Conservation (phyloP, 2,797 vertebrate species). For the Hemitrygon akajei region DNA sequence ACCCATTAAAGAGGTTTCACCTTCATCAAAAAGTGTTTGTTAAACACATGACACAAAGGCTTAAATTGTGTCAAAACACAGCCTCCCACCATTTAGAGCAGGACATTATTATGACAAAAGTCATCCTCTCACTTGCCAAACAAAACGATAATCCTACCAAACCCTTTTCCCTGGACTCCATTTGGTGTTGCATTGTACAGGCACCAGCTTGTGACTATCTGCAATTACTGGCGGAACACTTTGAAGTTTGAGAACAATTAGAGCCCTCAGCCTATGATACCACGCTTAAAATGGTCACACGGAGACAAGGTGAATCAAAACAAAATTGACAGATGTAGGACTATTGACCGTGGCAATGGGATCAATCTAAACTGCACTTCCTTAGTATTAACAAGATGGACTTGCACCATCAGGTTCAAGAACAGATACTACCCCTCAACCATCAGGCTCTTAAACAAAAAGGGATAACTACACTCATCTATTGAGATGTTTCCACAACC, state of each 20-base stretch:
- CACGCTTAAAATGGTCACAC: neutral
- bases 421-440: no score
- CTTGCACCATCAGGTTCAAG: no score
- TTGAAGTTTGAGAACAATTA: neutral
- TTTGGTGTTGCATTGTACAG: neutral
- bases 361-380: no score
- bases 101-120: constrained; percentile 28
- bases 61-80: constrained; percentile 24
- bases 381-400: no score
- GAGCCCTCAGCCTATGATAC: no score
- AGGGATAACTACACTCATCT: no score
- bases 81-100: neutral
- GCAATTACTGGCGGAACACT: neutral
- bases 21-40: neutral
- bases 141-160: neutral
- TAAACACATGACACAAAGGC: neutral
- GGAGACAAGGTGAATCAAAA: neutral
- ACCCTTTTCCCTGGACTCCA: neutral
- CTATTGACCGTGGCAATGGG: no score
- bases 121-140: neutral
- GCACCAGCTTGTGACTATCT: neutral
- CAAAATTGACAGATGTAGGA: neutral
- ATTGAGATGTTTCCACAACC: no score
- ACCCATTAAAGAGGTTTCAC: neutral
- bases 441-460: no score